Conservation (phyloP, 30 jellyfish, hydroid and myxozoan genomes). For the Turritopsis rubra region DNA sequence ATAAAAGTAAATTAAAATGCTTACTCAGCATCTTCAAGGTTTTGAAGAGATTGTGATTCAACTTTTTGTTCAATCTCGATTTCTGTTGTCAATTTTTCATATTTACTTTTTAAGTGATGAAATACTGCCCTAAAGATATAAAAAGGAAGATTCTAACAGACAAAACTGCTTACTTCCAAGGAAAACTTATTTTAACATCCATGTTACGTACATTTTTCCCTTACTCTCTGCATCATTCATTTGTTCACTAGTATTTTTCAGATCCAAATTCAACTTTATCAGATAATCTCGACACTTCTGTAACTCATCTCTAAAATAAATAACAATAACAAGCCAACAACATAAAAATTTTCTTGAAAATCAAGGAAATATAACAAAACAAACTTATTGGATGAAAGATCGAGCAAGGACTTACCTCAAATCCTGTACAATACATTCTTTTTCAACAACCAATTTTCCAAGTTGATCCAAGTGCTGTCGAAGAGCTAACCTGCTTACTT, state of each 20-base stretch:
- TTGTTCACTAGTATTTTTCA: conserved; percentile 53
- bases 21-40: conserved; percentile 85
- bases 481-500: conserved; percentile 52
- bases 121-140: conserved; percentile 54
- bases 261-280: conserved; percentile 39
- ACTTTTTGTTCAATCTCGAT: conserved; percentile 56
- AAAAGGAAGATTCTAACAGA: not conserved
- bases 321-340: no score
- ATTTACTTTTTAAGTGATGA: conserved; percentile 55
- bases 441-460: conserved; percentile 79
- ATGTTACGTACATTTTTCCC: conserved; percentile 41
- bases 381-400: no score
- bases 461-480: conserved; percentile 78
- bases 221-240: conserved; percentile 72
- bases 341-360: no score
- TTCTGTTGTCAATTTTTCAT: conserved; percentile 56
- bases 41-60: conserved; percentile 46
- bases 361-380: no score
- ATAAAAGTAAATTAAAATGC: not conserved
- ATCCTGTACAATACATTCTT: conserved; percentile 65
- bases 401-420: no score
- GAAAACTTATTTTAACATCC: not conserved
- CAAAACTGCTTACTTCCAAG: not conserved
- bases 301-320: conserved; percentile 58
- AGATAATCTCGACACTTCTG: conserved; percentile 46